Base-by-base conservation (phyloP, 1,140 invertebrate genomes). In the Dendrolimus punctatus region DNA sequence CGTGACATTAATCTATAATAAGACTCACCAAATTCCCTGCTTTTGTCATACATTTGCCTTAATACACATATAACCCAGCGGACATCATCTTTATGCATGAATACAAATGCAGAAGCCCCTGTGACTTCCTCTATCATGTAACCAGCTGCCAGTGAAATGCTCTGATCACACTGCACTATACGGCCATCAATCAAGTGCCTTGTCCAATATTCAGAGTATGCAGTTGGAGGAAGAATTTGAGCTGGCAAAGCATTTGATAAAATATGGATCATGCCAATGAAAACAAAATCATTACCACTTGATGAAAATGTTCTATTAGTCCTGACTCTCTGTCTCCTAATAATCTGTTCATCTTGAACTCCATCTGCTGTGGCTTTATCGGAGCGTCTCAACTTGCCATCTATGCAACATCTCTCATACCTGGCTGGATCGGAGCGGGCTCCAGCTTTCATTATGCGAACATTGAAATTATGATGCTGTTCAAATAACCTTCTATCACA, bases 31-130 rank as follows among this genome's bases (percentile, higher is more conserved):
- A 90, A 93, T 46, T 92, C 92, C 72, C 92, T 92, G 41, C 91
- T 91, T 66, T 90, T 91, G 67, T 93, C 92, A 79, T 96, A 95
- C 95, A 96, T 96, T 85, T 96, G 93, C 64, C 93, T 88, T 52
- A 96, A 88, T 0, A 94, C 95, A 60, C 95, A 92, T 67, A 96
- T 92, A 2, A 95, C 93, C 92, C 94, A 96, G 55, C 92, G 90
- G 5, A 95, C 92, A 86, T 97, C 95, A 45, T 96, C 94, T 69
- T 92, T 91, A 84, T 95, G 94, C 92, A 97, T 96, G 70, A 94
- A 97, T 49, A 91, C 90, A 73, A 96, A 96, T 1, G 94, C 95
- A 58, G 92, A 95, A 46, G 91, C 79, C 4, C 95, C 95, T 38
- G 91, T 91, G 5, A 97, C 93, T 87, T 96, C 95, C 53, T 95